Evolutionary conservation across 2,797 vertebrate genomes (phyloP).

Genomic region (Hydrolagus colliei): DNA sequence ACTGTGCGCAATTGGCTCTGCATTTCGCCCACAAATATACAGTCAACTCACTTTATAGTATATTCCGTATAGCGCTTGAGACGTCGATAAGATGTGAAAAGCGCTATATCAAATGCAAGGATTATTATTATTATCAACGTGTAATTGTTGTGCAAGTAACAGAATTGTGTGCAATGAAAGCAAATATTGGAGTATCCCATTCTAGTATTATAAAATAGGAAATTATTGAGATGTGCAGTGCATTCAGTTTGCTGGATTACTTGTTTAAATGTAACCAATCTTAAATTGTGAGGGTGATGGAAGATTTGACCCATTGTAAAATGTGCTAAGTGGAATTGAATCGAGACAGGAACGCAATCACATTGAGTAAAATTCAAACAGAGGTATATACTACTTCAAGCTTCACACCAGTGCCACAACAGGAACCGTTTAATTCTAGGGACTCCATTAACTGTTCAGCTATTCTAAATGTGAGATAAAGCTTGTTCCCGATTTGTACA

Average conservation of each 20-base stretch:
- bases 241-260: no score
- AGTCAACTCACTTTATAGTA: no score
- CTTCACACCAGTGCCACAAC: neutral
- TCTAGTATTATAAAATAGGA: no score
- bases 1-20: no score
- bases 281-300: neutral
- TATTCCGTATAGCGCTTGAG: no score
- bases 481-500: slow-evolving; percentile 50
- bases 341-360: neutral
- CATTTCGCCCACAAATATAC: no score
- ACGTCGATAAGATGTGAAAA: no score
- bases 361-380: neutral
- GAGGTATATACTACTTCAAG: neutral
- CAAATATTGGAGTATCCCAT: neutral
- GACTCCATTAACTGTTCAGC: neutral
- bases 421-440: neutral
- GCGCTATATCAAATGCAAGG: no score
- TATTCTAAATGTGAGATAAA: slow-evolving; percentile 41
- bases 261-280: no score
- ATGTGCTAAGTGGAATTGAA: slow-evolving; percentile 1
- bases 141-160: no score
- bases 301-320: neutral
- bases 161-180: slow-evolving; percentile 1
- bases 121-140: no score
- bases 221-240: no score